phyloP scores from a whole-genome alignment of 2,888 invertebrate species.

The Smittia aterrima region DNA sequence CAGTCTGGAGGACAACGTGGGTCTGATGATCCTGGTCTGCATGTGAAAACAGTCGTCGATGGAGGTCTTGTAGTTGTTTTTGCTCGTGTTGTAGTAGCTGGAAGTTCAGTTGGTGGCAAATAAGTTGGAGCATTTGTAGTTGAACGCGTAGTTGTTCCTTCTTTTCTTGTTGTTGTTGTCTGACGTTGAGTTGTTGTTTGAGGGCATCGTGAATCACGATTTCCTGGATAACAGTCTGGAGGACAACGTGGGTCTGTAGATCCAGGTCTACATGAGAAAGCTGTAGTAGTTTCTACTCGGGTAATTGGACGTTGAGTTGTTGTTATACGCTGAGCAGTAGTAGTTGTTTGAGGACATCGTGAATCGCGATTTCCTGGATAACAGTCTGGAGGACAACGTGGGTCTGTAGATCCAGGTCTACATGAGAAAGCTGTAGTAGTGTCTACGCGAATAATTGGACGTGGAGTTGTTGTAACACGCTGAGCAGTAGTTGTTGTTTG shows the following conservation, averaged over 20 bases:
- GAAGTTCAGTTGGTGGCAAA: neutral
- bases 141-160: slow-evolving; percentile 32
- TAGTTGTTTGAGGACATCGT: slow-evolving; percentile 48
- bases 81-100: slow-evolving; percentile 45
- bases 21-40: slow-evolving; percentile 50
- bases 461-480: too few species aligned
- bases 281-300: slow-evolving; percentile 44
- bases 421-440: too few species aligned
- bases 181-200: slow-evolving; percentile 44
- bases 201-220: slow-evolving; percentile 48
- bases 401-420: too few species aligned
- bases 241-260: slow-evolving; percentile 50
- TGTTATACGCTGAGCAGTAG: too few species aligned
- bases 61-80: slow-evolving; percentile 46
- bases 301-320: slow-evolving; percentile 45
- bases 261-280: slow-evolving; percentile 47
- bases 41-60: slow-evolving; percentile 45
- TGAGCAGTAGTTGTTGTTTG: too few species aligned
- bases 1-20: slow-evolving; percentile 49
- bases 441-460: too few species aligned
- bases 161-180: neutral
- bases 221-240: slow-evolving; percentile 47
- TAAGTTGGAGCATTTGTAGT: slow-evolving; percentile 19
- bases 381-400: too few species aligned
- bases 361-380: too few species aligned